Conservation (phyloP, 2,888 invertebrate species). For the Tetranychus piercei region DNA sequence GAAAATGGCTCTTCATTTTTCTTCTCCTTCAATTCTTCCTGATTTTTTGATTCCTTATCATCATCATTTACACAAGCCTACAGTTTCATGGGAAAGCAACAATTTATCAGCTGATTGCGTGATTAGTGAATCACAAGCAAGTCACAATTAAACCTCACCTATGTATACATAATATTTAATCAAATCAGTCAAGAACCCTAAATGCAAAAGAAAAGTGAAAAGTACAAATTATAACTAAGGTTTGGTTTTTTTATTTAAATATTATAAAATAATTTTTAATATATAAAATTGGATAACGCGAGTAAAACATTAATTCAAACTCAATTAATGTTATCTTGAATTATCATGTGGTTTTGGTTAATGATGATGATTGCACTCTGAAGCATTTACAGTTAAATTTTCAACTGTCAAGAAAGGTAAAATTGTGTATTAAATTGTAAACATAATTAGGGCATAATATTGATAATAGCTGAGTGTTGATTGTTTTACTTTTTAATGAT, state of each 20-base stretch:
- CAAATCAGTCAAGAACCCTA: neutral
- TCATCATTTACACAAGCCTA: neutral
- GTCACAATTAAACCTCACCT: neutral
- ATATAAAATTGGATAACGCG: neutral
- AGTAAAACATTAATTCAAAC: neutral
- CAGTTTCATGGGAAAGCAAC: neutral
- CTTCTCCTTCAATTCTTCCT: neutral
- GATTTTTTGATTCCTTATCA: neutral
- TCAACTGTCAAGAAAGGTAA: neutral
- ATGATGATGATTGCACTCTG: neutral
- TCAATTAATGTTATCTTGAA: neutral
- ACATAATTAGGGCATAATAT: neutral
- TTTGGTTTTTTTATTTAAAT: neutral
- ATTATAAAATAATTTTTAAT: neutral
- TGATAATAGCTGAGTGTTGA: neutral
- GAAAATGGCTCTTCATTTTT: neutral
- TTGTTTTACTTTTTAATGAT: neutral
- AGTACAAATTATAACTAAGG: neutral
- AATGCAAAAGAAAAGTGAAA: neutral
- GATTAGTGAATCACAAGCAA: neutral
- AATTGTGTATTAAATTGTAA: no score
- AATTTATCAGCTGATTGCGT: neutral
- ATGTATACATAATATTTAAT: neutral
- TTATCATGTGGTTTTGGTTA: neutral
- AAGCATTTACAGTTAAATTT: neutral